phyloP scores from a whole-genome alignment of 2,888 invertebrate species.

The Agrilus biguttatus region DNA sequence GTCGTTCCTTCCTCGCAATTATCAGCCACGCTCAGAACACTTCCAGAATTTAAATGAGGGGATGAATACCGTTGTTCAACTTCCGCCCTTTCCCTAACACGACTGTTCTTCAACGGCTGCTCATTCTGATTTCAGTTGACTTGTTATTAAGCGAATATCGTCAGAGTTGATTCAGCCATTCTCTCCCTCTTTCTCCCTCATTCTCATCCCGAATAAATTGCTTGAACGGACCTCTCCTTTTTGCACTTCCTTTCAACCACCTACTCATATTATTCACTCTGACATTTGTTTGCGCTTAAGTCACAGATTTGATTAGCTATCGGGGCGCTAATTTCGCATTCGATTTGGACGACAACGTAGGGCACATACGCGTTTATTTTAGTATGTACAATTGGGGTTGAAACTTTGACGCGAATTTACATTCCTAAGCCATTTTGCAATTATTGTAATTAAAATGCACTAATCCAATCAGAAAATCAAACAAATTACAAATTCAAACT shows the following conservation, averaged over 20 bases:
- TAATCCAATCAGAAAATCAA: too few relatives aligned
- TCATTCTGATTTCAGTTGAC: slow-evolving; percentile 21
- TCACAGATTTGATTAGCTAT: too few relatives aligned
- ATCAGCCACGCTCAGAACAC: slow-evolving; percentile 23
- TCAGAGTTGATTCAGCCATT: slow-evolving; percentile 12
- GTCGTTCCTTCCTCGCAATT: slow-evolving; percentile 16
- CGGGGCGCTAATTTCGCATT: too few relatives aligned
- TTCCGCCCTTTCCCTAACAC: slow-evolving; percentile 5
- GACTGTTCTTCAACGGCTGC: slow-evolving; percentile 13
- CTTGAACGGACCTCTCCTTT: neutral
- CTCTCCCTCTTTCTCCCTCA: slow-evolving; percentile 6
- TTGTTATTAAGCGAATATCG: slow-evolving; percentile 17
- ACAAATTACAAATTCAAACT: too few relatives aligned
- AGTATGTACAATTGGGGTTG: too few relatives aligned
- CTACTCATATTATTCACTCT: neutral
- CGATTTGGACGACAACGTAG: too few relatives aligned
- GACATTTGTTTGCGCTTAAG: slow-evolving; percentile 1
- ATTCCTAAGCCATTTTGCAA: too few relatives aligned
- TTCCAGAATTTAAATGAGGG: slow-evolving; percentile 23
- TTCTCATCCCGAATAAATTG: neutral
- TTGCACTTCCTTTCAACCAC: neutral
- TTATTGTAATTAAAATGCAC: too few relatives aligned
- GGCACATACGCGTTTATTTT: too few relatives aligned
- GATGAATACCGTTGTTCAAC: slow-evolving; percentile 17
- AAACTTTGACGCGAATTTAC: too few relatives aligned